These are phyloP conservation scores for Apeltes quadracus DNA, from an alignment of 2,113 vertebrate species.

Conservation along the genomic window DNA sequence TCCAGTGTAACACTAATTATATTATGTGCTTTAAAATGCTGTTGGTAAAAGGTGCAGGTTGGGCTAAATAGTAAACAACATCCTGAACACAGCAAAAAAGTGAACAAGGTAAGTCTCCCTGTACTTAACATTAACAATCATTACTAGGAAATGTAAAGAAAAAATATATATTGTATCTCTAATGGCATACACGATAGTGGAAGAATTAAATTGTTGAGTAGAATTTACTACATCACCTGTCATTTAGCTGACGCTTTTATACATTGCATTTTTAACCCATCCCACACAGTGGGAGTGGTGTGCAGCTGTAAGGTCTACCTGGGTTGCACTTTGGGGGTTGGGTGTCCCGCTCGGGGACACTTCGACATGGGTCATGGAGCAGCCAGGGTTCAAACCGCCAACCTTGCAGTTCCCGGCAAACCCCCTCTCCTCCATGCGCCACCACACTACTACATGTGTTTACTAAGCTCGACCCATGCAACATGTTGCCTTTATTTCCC, in stretches of 20 bases:
- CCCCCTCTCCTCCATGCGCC: too few relatives aligned
- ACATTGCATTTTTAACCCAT: too few relatives aligned
- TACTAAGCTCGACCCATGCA: background rate
- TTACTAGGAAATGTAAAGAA: background rate
- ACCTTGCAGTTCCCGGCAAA: too few relatives aligned
- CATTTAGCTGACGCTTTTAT: too few relatives aligned
- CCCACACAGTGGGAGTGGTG: too few relatives aligned
- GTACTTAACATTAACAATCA: background rate
- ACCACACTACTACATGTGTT: too few relatives aligned
- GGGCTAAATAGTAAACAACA: conserved; percentile 45
- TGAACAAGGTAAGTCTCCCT: background rate
- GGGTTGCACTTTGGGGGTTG: too few relatives aligned
- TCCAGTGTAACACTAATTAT: conserved; percentile 30
- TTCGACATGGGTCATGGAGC: too few relatives aligned
- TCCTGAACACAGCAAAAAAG: conserved; percentile 3
- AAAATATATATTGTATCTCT: conserved; percentile 6
- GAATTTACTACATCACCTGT: too few relatives aligned
- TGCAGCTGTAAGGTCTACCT: too few relatives aligned
- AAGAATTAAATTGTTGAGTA: background rate
- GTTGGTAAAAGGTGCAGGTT: conserved; percentile 16
- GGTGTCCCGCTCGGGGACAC: too few relatives aligned
- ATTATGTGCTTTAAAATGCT: conserved; percentile 18
- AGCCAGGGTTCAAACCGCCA: too few relatives aligned
- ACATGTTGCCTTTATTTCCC: background rate
- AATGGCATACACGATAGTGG: background rate